phyloP scores from a whole-genome alignment of 2,113 vertebrate species.

The Oreocharis arfaki region DNA sequence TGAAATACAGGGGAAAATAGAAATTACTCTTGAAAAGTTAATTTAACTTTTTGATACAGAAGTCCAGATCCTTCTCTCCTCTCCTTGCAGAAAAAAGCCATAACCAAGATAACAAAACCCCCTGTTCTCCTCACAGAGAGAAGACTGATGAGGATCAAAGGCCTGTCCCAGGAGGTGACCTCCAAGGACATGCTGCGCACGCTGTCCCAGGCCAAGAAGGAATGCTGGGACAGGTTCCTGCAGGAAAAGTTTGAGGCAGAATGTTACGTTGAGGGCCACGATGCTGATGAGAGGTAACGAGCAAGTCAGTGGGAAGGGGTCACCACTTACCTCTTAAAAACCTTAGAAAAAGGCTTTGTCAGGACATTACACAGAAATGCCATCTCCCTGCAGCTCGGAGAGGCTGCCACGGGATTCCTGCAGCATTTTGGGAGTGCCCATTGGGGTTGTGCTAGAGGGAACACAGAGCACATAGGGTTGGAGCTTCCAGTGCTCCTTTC shows the following conservation, averaged over 20 bases:
- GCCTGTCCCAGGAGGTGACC: slow-evolving; percentile 88
- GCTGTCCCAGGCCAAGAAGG: slow-evolving; percentile 92
- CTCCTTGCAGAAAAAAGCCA: not conserved
- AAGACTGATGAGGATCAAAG: slow-evolving; percentile 88
- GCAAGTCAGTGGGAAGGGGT: not conserved
- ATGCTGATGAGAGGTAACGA: slow-evolving; percentile 85
- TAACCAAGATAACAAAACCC: not conserved
- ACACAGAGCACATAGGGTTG: rapidly evolving
- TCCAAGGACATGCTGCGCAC: slow-evolving; percentile 93
- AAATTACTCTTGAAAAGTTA: not conserved
- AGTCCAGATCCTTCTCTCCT: not conserved
- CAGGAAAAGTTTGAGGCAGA: slow-evolving; percentile 89
- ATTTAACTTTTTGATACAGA: not conserved
- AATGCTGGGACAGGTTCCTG: slow-evolving; percentile 96
- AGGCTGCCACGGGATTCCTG: not conserved
- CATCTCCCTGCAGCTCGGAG: rapidly evolving
- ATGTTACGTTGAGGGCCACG: slow-evolving; percentile 79
- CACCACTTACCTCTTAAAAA: not conserved
- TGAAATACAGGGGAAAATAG: not conserved
- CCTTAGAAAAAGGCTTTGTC: not conserved
- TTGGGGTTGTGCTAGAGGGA: not conserved
- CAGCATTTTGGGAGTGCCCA: rapidly evolving
- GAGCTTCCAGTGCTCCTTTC: not conserved
- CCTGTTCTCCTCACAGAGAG: slow-evolving; percentile 76
- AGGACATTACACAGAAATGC: not conserved